Percentiles rank a stretch among this genome's conserved stretches.
phyloP scores from a whole-genome alignment of 2,888 invertebrate genomes.

The Apodemia duryi region DNA sequence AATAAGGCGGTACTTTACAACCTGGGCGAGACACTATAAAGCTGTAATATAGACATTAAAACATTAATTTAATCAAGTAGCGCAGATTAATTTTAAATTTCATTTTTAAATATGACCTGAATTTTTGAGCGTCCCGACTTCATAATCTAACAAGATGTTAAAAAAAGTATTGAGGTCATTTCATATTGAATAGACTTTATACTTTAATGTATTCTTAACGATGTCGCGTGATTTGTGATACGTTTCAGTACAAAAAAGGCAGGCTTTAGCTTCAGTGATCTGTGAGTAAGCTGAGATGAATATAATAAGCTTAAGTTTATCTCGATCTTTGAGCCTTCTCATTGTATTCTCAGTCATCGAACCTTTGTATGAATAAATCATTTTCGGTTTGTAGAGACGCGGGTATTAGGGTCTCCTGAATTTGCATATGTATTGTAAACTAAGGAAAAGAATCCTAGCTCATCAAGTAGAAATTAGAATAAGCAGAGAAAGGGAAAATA shows the following conservation, averaged over 20 bases:
- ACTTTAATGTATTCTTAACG: background rate
- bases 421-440: no score
- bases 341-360: background rate
- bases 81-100: no score
- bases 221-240: background rate
- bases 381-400: background rate
- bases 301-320: background rate
- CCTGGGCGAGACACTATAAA: no score
- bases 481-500: constrained; percentile 9
- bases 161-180: background rate
- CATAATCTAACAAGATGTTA: no score
- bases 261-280: background rate
- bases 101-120: no score
- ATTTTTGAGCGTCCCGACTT: no score
- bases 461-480: no score
- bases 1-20: no score
- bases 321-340: background rate
- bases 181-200: background rate
- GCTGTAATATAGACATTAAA: no score
- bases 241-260: background rate
- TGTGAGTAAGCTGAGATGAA: background rate
- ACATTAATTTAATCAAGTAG: no score
- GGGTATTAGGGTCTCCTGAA: background rate
- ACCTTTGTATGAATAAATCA: constrained; percentile 12
- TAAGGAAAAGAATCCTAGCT: no score